Base-by-base conservation (phyloP, 2,797 vertebrate species). In the Chanos chanos region DNA sequence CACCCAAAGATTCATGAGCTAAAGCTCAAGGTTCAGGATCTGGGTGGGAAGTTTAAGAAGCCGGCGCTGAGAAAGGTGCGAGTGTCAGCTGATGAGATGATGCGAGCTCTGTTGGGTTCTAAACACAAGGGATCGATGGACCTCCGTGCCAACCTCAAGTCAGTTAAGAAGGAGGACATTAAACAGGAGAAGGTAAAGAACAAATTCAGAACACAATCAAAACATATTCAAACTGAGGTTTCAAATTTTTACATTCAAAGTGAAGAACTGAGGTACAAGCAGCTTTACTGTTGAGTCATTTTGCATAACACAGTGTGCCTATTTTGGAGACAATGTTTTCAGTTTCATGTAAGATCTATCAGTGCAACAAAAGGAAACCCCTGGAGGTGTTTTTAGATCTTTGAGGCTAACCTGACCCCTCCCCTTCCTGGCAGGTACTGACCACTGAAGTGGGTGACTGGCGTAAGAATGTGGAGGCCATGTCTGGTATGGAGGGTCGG, bases 381-480 rank as follows among this genome's bases (percentile, higher is more conserved):
- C n/a, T n/a, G n/a, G n/a, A n/a, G n/a, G n/a, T n/a, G n/a, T n/a
- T n/a, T 33, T 5, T 34, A 6, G 3, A 5, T 12, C 13, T 13
- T 5, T n/a, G n/a, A n/a, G n/a, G 12, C 33, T 5, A 4, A 12
- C 16, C 10, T 10, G 12, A 9, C 3, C 24, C 54, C 13, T 1
- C 59, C 37, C 15, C 2, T 28, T 9, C 60, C 30, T 8, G 18
- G 13, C 44, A 91, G 90, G 89, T 87, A 15, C 82, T 82, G 10
- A 89, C 82, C 2, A 15, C 1, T n/a, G 90, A 92, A 64, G 89
- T 91, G 45, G 81, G 88, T 0, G 90, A 92, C 81, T 92, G 90
- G 90, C 88, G 90, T 77, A 92, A 92, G 75, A 92, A 92, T 3
- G 89, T 92, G 79, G 90, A 91, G 77, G 90, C 89, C 70, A 90